These are phyloP conservation scores for Darevskia nairensis DNA, from an alignment of 2,797 vertebrate genomes.

Conservation along the genomic window DNA sequence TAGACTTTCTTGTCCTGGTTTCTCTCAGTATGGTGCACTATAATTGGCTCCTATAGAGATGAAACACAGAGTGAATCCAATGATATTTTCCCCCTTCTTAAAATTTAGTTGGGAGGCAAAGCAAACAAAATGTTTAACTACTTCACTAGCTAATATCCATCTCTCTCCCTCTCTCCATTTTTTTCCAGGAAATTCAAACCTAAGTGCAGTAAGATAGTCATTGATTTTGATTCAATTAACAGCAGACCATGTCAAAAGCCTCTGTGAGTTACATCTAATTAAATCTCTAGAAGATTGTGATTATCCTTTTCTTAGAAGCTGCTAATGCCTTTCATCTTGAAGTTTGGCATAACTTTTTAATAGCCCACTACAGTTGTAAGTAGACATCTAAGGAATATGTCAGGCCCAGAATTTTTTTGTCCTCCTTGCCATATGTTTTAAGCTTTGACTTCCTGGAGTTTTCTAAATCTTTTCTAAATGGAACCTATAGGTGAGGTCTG, in stretches of 20 bases:
- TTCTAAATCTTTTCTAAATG: constrained; percentile 50
- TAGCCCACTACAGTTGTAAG: constrained; percentile 52
- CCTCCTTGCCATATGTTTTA: constrained; percentile 45
- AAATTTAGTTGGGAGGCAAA: constrained; percentile 71
- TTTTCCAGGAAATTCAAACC: constrained; percentile 89
- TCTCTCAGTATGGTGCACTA: constrained; percentile 72
- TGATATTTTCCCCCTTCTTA: constrained; percentile 57
- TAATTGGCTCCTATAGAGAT: constrained; percentile 82
- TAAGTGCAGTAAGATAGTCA: constrained; percentile 87
- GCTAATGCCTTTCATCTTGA: constrained; percentile 70
- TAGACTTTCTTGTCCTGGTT: constrained; percentile 70
- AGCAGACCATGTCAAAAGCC: constrained; percentile 74
- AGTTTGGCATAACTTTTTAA: constrained; percentile 73
- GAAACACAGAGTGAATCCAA: constrained; percentile 69
- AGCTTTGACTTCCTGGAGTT: constrained; percentile 32
- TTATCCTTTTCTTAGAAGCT: constrained; percentile 71
- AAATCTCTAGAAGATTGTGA: constrained; percentile 64
- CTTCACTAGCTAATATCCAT: constrained; percentile 58
- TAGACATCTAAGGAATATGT: constrained; percentile 57
- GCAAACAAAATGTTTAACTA: constrained; percentile 73
- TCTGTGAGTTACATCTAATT: constrained; percentile 73
- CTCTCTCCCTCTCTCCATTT: constrained; percentile 60
- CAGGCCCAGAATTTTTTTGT: constrained; percentile 45
- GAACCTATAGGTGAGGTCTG: constrained; percentile 21
- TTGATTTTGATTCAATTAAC: constrained; percentile 95